These are phyloP conservation scores for Cervus canadensis DNA, from an alignment of 2,113 vertebrate species.

Conservation along the genomic window DNA sequence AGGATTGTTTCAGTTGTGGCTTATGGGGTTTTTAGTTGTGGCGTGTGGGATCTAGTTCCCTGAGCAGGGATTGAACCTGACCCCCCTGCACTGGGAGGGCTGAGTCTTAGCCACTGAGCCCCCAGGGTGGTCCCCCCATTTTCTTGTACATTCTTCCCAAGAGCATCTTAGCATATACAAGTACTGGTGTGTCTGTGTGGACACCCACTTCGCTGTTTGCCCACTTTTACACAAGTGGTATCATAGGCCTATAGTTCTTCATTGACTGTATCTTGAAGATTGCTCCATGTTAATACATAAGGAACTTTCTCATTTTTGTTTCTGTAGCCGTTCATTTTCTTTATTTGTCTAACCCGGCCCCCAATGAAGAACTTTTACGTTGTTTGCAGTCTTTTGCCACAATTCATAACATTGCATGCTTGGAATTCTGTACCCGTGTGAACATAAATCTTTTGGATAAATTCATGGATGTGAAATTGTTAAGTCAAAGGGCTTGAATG, in stretches of 20 bases:
- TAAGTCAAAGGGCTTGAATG: not conserved
- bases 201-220: not conserved
- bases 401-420: not conserved
- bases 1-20: not conserved
- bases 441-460: not conserved
- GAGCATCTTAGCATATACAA: too few species aligned
- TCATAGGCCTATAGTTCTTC: not conserved
- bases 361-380: fast-evolving
- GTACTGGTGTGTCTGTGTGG: too few species aligned
- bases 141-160: not conserved
- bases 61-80: fast-evolving
- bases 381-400: not conserved
- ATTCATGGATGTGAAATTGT: not conserved
- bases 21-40: not conserved
- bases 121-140: not conserved
- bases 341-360: not conserved
- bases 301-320: not conserved
- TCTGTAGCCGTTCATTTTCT: not conserved
- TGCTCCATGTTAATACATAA: not conserved
- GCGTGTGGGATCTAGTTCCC: not conserved
- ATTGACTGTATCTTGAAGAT: not conserved
- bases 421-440: not conserved
- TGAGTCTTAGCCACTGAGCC: not conserved
- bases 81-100: not conserved
- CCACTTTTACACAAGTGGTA: not conserved